These are phyloP conservation scores for Syngnathus scovelli DNA, from an alignment of 2,113 vertebrate species.

Conservation along the genomic window DNA sequence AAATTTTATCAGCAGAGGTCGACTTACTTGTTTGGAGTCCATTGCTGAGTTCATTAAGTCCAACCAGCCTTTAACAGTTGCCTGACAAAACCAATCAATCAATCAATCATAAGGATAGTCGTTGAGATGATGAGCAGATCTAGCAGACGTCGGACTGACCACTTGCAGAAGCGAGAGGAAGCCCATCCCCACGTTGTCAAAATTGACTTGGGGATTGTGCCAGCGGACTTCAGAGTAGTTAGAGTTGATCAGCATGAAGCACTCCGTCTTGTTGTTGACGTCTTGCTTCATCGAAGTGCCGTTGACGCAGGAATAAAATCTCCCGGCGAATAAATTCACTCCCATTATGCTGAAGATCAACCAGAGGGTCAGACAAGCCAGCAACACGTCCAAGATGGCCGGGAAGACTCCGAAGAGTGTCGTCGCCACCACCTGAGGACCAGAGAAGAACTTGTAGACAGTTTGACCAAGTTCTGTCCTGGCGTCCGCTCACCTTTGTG, in stretches of 20 bases:
- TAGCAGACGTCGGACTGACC: slow-evolving; percentile 68
- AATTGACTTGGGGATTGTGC: slow-evolving; percentile 88
- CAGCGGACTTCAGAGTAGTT: slow-evolving; percentile 71
- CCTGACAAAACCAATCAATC: slow-evolving; percentile 64
- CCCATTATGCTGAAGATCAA: slow-evolving; percentile 98
- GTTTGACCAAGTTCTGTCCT: too few relatives aligned
- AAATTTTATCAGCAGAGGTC: not conserved
- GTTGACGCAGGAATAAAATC: slow-evolving; percentile 86
- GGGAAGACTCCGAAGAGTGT: slow-evolving; percentile 92
- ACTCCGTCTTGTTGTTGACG: slow-evolving; percentile 82
- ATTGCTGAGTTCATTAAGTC: slow-evolving; percentile 92
- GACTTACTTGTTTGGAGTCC: slow-evolving; percentile 80
- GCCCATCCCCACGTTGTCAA: slow-evolving; percentile 89
- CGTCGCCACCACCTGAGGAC: slow-evolving; percentile 85
- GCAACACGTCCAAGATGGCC: slow-evolving; percentile 91
- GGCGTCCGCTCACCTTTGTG: slow-evolving; percentile 79
- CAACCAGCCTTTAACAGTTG: slow-evolving; percentile 98
- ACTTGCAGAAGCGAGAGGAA: slow-evolving; percentile 93
- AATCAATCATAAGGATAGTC: too few relatives aligned
- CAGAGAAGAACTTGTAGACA: not conserved
- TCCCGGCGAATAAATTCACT: slow-evolving; percentile 91
- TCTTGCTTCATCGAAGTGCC: slow-evolving; percentile 59
- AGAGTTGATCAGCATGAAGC: slow-evolving; percentile 60
- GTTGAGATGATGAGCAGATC: too few relatives aligned
- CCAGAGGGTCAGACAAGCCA: slow-evolving; percentile 97